Evolutionary conservation across 2,888 invertebrate species (phyloP), one percentile per base, ranked within the genome.

Genomic region (Limnephilus rhombicus): DNA sequence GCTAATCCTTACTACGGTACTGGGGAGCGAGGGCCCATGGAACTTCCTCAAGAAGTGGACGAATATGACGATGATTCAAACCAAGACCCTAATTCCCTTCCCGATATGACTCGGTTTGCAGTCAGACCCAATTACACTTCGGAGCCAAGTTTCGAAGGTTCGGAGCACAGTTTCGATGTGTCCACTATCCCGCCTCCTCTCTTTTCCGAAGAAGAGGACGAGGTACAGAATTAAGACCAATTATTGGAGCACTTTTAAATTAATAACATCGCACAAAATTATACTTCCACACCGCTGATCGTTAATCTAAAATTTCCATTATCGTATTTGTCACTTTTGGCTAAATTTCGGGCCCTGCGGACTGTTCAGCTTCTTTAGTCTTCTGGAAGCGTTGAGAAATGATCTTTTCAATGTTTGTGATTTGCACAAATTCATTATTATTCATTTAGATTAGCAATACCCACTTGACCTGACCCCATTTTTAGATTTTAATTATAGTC

Each of bases 101-200:
- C 96, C 1, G 96, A 96, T 93, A 49, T 83, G 68, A 83, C 41
- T 29, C 87, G 89, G 3, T 93, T 91, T 45, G 80, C 92, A 13
- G 49, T 90, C 3, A 89, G 92, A 34, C 92, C 91, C 81, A 95
- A 95, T 12, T 93, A 93, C 85, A 93, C 83, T 24, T 96, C 96
- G 94, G 97, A 98, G 95, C 96, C 97, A 94, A 95, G 97, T 94
- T 96, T 97, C 95, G 96, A 97, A 94, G 95, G 97, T 92, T 97
- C 97, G n/a, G 98, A 98, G 94, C 97, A 97, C 92, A 97, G 97
- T 94, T 97, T 98, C 94, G 98, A 98, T 94, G 97, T 98, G 34
- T 97, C 97, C 80, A 97, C 97, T 45, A 97, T 98, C 94, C 98
- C 98, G n/a, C 98, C 98, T 91, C 98, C 98, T 91, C 96, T 98